A percentile compares a stretch with the other conserved stretches of the same genome.
Conservation (phyloP, 2,888 invertebrate genomes). For the Metallyticus violacea region DNA sequence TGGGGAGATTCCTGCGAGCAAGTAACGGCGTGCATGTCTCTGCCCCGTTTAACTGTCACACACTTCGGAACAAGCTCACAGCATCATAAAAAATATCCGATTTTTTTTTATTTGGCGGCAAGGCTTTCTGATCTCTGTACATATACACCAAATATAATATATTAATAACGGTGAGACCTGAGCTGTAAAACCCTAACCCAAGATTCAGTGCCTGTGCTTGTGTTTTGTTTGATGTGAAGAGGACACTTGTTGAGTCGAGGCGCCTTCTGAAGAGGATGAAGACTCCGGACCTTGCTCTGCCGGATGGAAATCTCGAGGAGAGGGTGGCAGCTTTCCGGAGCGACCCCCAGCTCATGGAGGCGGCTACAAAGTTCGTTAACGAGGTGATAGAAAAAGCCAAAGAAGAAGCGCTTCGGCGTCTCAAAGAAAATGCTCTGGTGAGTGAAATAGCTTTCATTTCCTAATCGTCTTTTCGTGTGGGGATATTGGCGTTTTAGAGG, state of each 20-base stretch:
- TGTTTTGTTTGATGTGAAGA: not conserved
- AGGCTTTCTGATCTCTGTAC: too few species aligned
- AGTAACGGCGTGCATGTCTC: not conserved
- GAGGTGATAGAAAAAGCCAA: slow-evolving; percentile 50
- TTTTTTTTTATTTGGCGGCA: too few species aligned
- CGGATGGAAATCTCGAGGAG: slow-evolving; percentile 38
- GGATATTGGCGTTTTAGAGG: too few species aligned
- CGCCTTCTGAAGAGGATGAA: not conserved
- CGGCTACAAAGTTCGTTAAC: slow-evolving; percentile 49
- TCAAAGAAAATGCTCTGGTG: slow-evolving; percentile 36
- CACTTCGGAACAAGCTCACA: not conserved
- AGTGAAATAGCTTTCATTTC: too few species aligned
- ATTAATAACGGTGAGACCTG: too few species aligned
- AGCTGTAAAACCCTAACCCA: not conserved
- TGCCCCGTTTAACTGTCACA: not conserved
- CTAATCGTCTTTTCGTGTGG: too few species aligned
- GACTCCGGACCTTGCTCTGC: not conserved
- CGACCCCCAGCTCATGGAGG: slow-evolving; percentile 49
- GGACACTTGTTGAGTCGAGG: not conserved
- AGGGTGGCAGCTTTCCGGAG: slow-evolving; percentile 45
- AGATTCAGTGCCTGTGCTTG: not conserved
- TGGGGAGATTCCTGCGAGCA: not conserved
- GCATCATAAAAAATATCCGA: too few species aligned
- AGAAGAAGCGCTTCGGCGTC: slow-evolving; percentile 46
- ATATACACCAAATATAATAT: too few species aligned